Evolutionary conservation across 1,140 invertebrate genomes (phyloP).

Genomic region (Pseudomyrmex sp.): DNA sequence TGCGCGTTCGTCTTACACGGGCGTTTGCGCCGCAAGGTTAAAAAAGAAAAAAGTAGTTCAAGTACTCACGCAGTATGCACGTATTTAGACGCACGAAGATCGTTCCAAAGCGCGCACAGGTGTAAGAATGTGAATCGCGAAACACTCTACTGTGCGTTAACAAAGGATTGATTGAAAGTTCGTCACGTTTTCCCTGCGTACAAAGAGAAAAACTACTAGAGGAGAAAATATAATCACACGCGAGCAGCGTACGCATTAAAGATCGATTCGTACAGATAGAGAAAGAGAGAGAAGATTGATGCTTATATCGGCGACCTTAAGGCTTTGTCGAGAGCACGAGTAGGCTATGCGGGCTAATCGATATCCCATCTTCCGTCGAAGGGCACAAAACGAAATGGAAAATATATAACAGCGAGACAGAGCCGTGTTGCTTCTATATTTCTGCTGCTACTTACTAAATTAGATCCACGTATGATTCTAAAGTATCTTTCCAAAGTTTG

Average conservation of each 20-base stretch:
- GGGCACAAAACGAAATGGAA: constrained; percentile 3
- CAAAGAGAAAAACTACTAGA: too few relatives aligned
- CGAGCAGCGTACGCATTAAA: too few relatives aligned
- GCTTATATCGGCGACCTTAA: constrained; percentile 16
- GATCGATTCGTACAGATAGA: neutral
- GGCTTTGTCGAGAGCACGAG: constrained; percentile 15
- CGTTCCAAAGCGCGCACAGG: neutral
- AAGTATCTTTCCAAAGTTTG: neutral
- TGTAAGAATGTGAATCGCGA: neutral
- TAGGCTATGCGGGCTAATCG: constrained; percentile 12
- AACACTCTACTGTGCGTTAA: neutral
- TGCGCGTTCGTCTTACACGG: neutral
- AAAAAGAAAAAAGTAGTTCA: neutral
- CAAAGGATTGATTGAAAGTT: too few relatives aligned
- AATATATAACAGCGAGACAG: neutral
- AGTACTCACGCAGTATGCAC: neutral
- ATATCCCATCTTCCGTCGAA: constrained; percentile 16
- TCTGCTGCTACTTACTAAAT: neutral
- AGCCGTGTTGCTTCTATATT: neutral
- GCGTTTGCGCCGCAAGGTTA: neutral
- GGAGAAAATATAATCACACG: too few relatives aligned
- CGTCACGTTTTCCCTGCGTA: too few relatives aligned
- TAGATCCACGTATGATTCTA: neutral
- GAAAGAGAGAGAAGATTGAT: too few relatives aligned
- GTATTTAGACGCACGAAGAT: constrained; percentile 1